Conservation (phyloP, 2,888 invertebrate species). For the Lissonota sp. region DNA sequence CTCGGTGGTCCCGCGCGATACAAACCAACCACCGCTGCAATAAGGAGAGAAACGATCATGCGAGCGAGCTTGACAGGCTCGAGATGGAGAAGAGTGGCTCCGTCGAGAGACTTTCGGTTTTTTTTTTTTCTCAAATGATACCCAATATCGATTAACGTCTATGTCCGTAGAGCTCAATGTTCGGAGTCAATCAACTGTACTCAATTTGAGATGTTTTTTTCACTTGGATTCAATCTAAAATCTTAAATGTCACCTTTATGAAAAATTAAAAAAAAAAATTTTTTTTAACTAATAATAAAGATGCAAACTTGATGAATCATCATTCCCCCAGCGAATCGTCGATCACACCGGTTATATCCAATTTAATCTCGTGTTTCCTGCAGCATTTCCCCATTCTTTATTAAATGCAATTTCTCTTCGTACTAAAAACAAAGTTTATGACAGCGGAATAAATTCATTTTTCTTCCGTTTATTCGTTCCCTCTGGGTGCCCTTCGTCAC, state of each 20-base stretch:
- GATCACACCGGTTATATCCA: no score
- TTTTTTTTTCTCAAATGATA: background rate
- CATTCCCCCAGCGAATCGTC: no score
- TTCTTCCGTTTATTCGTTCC: slow-evolving; percentile 23
- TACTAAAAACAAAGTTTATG: no score
- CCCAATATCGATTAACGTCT: background rate
- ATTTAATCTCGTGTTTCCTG: no score
- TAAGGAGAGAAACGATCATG: slow-evolving; percentile 31
- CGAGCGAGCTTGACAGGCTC: slow-evolving; percentile 37
- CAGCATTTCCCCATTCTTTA: no score
- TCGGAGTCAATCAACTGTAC: background rate
- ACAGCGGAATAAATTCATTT: slow-evolving; percentile 3
- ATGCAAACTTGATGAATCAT: no score
- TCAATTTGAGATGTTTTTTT: no score
- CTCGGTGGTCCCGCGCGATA: slow-evolving; percentile 56
- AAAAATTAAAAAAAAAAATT: no score
- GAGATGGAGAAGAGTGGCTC: slow-evolving; percentile 14
- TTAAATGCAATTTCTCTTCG: no score
- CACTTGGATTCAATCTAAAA: no score
- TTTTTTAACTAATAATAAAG: no score
- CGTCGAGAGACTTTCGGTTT: slow-evolving; percentile 39
- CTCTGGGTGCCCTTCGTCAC: slow-evolving; percentile 13
- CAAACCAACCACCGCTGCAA: slow-evolving; percentile 34
- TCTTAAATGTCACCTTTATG: no score
- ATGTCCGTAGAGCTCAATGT: background rate